Evolutionary conservation across 2,113 vertebrate genomes (phyloP).

Genomic region (Engystomops pustulosus): DNA sequence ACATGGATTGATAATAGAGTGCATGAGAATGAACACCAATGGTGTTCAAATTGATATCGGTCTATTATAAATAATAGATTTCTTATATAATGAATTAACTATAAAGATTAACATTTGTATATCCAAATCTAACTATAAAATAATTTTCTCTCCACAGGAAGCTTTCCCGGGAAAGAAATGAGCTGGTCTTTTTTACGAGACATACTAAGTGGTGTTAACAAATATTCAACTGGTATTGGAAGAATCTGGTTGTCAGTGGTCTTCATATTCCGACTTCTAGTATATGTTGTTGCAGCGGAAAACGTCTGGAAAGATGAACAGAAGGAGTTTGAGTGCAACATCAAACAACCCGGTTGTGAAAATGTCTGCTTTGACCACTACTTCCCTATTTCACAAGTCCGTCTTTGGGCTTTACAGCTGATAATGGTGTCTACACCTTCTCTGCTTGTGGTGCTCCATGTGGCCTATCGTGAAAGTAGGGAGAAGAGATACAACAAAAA

Average conservation of each 20-base stretch:
- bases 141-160: slow-evolving; percentile 64
- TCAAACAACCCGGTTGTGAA: slow-evolving; percentile 84
- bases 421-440: slow-evolving; percentile 88
- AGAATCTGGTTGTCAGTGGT: slow-evolving; percentile 83
- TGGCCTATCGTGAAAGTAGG: slow-evolving; percentile 79
- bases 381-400: slow-evolving; percentile 86
- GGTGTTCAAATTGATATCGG: too few relatives aligned
- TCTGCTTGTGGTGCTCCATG: slow-evolving; percentile 85
- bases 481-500: slow-evolving; percentile 74
- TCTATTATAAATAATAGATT: too few relatives aligned
- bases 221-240: slow-evolving; percentile 84
- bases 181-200: slow-evolving; percentile 83
- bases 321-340: slow-evolving; percentile 86
- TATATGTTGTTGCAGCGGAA: slow-evolving; percentile 83
- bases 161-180: slow-evolving; percentile 71
- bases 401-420: slow-evolving; percentile 89
- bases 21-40: too few relatives aligned
- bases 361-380: slow-evolving; percentile 89
- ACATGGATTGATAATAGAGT: too few relatives aligned
- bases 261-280: slow-evolving; percentile 83
- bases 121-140: background rate
- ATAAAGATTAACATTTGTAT: background rate
- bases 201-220: slow-evolving; percentile 85
- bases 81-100: background rate
- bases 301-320: slow-evolving; percentile 87